A percentile compares a stretch with the other conserved stretches of the same genome.
Conservation (phyloP, 2,113 vertebrate species). For the Leucosticte australis region DNA sequence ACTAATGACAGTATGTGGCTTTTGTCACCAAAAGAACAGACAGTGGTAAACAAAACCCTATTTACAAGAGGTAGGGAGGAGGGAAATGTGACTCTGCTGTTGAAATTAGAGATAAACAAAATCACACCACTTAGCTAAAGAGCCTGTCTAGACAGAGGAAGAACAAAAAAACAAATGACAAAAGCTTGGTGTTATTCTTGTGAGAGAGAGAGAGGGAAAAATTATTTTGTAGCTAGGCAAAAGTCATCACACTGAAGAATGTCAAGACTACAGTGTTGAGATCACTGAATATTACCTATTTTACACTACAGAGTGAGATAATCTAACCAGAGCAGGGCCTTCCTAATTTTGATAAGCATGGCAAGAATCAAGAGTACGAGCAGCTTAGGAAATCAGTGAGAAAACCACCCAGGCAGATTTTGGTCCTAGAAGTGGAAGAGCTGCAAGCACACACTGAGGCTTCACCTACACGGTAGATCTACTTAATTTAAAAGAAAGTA, state of each 20-base stretch:
- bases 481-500: background rate
- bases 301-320: background rate
- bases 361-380: background rate
- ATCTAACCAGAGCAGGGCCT: background rate
- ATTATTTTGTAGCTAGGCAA: slow-evolving; percentile 1
- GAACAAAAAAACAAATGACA: slow-evolving; percentile 29
- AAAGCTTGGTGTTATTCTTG: background rate
- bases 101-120: slow-evolving; percentile 64
- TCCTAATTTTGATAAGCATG: background rate
- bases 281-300: background rate
- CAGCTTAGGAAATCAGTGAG: background rate
- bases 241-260: background rate
- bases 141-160: slow-evolving; percentile 63
- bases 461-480: background rate
- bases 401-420: background rate
- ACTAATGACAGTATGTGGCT: slow-evolving; percentile 58
- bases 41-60: slow-evolving; percentile 51
- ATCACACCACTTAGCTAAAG: slow-evolving; percentile 67
- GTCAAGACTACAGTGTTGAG: background rate
- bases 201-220: background rate
- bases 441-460: background rate
- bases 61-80: slow-evolving; percentile 45
- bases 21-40: slow-evolving; percentile 60
- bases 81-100: slow-evolving; percentile 45
- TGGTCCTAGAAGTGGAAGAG: background rate